Percentiles rank a stretch among this genome's conserved stretches.
These are phyloP conservation scores for Myotis pilosus DNA, from an alignment of 2,797 vertebrate genomes.

Conservation along the genomic window DNA sequence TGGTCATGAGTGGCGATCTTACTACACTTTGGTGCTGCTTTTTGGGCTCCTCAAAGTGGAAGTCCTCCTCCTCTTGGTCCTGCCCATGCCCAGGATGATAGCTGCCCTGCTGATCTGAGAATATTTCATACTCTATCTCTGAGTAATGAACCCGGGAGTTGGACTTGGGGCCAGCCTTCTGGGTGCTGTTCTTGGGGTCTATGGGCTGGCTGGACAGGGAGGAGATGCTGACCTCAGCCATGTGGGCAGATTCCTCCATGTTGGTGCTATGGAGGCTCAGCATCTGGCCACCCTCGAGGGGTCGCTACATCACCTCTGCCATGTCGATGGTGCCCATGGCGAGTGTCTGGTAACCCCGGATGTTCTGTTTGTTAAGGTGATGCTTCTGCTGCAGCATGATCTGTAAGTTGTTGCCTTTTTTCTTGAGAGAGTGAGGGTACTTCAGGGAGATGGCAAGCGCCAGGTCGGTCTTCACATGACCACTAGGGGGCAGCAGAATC, in stretches of 20 bases:
- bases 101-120: slow-evolving; percentile 97
- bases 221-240: slow-evolving; percentile 97
- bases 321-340: slow-evolving; percentile 94
- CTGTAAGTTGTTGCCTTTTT: slow-evolving; percentile 96
- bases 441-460: slow-evolving; percentile 88
- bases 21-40: slow-evolving; percentile 95
- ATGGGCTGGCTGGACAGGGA: slow-evolving; percentile 97
- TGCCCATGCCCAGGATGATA: slow-evolving; percentile 96
- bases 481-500: slow-evolving; percentile 94
- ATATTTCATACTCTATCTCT: slow-evolving; percentile 98
- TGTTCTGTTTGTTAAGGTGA: slow-evolving; percentile 95
- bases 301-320: slow-evolving; percentile 98
- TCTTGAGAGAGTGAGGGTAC: slow-evolving; percentile 97
- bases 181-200: slow-evolving; percentile 93
- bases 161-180: slow-evolving; percentile 92
- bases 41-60: slow-evolving; percentile 94
- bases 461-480: slow-evolving; percentile 95
- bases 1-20: slow-evolving; percentile 95
- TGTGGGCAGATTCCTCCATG: slow-evolving; percentile 93
- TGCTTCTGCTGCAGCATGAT: slow-evolving; percentile 96
- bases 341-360: slow-evolving; percentile 87
- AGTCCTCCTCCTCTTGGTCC: slow-evolving; percentile 97
- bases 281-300: slow-evolving; percentile 93
- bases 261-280: slow-evolving; percentile 93
- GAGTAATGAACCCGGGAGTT: slow-evolving; percentile 98